Conservation (phyloP, 1,140 invertebrate genomes). For the Arion vulgaris region DNA sequence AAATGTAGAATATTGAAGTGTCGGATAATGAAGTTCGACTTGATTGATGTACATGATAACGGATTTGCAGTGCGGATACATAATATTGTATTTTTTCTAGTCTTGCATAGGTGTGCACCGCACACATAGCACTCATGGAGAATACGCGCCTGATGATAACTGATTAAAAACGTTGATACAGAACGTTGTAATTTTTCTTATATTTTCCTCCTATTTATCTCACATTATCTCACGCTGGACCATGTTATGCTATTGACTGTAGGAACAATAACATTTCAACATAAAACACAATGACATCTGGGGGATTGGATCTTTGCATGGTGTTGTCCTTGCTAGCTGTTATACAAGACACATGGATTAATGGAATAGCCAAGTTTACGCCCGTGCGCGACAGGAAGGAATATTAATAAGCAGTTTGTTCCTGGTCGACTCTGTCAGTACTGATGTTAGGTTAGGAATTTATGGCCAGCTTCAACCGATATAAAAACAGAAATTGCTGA, state of each 20-base stretch:
- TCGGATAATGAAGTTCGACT: too few relatives aligned
- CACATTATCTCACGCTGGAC: background rate
- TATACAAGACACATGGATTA: conserved; percentile 9
- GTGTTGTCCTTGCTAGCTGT: background rate
- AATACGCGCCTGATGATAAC: too few relatives aligned
- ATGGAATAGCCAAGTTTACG: conserved; percentile 13
- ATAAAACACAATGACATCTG: background rate
- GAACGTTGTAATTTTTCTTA: too few relatives aligned
- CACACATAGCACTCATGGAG: too few relatives aligned
- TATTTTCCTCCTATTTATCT: too few relatives aligned
- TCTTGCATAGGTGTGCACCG: too few relatives aligned
- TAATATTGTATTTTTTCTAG: too few relatives aligned
- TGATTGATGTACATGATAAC: too few relatives aligned
- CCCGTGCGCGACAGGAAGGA: background rate
- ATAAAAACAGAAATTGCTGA: too few relatives aligned
- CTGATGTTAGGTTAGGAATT: background rate
- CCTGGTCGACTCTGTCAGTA: background rate
- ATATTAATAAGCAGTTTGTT: conserved; percentile 12
- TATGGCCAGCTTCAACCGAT: background rate
- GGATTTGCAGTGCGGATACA: too few relatives aligned
- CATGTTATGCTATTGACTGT: background rate
- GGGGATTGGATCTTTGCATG: background rate
- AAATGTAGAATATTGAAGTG: too few relatives aligned
- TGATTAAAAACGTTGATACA: too few relatives aligned
- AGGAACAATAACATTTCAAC: conserved; percentile 1